Evolutionary conservation across 2,113 vertebrate species (phyloP), one percentile per base, ranked within the genome.

Genomic region (Sitta europaea): DNA sequence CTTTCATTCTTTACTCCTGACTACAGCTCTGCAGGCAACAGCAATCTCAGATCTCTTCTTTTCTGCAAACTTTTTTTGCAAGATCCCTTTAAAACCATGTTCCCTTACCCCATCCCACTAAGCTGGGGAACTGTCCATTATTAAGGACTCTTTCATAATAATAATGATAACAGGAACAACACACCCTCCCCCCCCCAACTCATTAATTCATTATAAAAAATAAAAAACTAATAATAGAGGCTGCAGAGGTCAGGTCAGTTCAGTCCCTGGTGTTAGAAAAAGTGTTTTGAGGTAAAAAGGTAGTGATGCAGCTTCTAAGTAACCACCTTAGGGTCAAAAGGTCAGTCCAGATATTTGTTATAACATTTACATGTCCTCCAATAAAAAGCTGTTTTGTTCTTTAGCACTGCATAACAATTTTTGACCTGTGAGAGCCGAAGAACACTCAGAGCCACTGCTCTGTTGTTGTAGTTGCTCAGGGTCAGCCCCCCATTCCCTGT

Each of bases 131-230:
- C 20, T 45, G 4, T 40, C 36, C 40, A 53, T 75, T 86, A 55
- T 54, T 57, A 90, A 71, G 14, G 22, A 31, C 6, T n/a, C 21
- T 36, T 59, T 36, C 24, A 53, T 22, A 43, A 78, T 12, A 9
- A 33, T 3, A n/a, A 48, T 14, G 21, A 54, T 9, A 55, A 71
- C 11, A 36, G 14, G n/a, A n/a, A n/a, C n/a, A n/a, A n/a, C n/a
- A n/a, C n/a, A n/a, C n/a, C n/a, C n/a, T n/a, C n/a, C 5, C 1
- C 6, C 6, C 1, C 9, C 9, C 16, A 65, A 31, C 3, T n/a
- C 33, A 48, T 17, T 36, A 59, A 48, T 61, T 86, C 11, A 55
- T 55, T 71, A 27, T 10, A 72, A 61, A 68, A 72, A 75, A 40
- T 11, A 62, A 62, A 74, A 85, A 83, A 28, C 4, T 74, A 74